These are phyloP conservation scores for Hyles euphorbiae DNA, from an alignment of 1,140 invertebrate species.

Conservation along the genomic window DNA sequence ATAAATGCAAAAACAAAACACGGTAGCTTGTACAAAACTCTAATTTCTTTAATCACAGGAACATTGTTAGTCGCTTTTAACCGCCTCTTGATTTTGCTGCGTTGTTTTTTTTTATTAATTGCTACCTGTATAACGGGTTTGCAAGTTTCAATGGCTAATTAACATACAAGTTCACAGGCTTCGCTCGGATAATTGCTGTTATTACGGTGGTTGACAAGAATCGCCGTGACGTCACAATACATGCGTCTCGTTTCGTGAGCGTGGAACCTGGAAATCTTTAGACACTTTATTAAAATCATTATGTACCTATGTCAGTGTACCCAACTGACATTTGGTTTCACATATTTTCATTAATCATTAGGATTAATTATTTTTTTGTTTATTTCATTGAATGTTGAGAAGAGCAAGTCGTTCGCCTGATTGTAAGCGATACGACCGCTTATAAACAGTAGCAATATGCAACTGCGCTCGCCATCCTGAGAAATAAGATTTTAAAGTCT, in stretches of 20 bases:
- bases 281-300: neutral
- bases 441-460: no score
- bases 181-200: conserved; percentile 13
- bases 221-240: conserved; percentile 7
- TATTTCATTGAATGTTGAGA: no score
- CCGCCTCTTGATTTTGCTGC: conserved; percentile 7
- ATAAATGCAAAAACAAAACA: neutral
- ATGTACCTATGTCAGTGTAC: neutral
- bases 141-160: conserved; percentile 18
- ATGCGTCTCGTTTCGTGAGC: no score
- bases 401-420: no score
- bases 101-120: conserved; percentile 5
- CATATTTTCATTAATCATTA: no score
- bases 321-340: no score
- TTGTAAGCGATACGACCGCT: no score
- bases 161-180: conserved; percentile 18
- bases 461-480: no score
- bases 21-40: neutral
- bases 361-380: no score
- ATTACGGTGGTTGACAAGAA: conserved; percentile 11
- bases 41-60: neutral
- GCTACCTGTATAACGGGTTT: conserved; percentile 12
- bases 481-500: no score
- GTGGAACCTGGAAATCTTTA: neutral
- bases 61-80: conserved; percentile 8